Base-by-base conservation (phyloP, 2,888 invertebrate species). In the Drosophila koepferae region DNA sequence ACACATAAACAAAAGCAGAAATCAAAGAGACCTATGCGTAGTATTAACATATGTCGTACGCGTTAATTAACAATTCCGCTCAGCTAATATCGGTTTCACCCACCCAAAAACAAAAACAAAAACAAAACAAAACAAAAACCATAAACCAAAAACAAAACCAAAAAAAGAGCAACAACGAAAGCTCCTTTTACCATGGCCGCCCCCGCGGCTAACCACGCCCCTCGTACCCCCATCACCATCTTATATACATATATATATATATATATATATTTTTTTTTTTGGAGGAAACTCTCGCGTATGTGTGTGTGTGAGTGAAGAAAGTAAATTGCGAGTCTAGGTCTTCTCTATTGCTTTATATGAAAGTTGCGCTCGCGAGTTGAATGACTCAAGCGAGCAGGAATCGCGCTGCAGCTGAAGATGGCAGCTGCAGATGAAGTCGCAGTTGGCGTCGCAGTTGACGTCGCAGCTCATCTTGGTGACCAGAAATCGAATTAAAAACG, bases 71-170 rank as follows among this genome's bases (percentile, higher is more conserved):
- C 89, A 74, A 91, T 91, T 91, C 91, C 77, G 84, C 81, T 91
- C 91, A 91, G 91, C 90, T 77, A 90, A 89, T 89, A 90, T 90
- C 84, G 90, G 85, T 90, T 90, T 91, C 90, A 91, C 90, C 86
- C 89, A 86, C 90, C 89, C 51, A 51, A 51, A 51, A 51, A 34
- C 34, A 51, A 51, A 49, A 31, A n/a, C 14, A 28, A 28, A 46
- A 23, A 23, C 2, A 31, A 48, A 31, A 49, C 31, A 49, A 48
- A 48, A 48, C 28, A 20, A 23, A 46, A 48, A 53, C n/a, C n/a
- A n/a, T n/a, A n/a, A n/a, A n/a, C n/a, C n/a, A n/a, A 31, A 48
- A 31, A 49, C 31, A 49, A 48, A 48, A 48, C 28, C 44, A 23
- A 46, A 48, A 53, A 53, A 34, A 62, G 20, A 81, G 67, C 66